These are phyloP conservation scores for Hyalella azteca DNA, from an alignment of 2,888 invertebrate species.

Conservation along the genomic window DNA sequence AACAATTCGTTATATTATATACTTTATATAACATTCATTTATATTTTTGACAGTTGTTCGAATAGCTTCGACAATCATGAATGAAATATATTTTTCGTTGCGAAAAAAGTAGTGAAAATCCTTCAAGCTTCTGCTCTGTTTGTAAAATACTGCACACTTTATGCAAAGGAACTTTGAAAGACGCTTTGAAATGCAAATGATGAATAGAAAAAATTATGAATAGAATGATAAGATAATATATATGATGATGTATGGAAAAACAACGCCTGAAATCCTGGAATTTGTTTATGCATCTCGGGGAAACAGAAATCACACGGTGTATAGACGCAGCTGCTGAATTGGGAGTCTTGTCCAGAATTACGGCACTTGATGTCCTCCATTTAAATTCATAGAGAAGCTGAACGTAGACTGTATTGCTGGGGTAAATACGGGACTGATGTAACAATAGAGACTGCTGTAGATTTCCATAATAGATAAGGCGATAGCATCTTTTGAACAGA, in stretches of 20 bases:
- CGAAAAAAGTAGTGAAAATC: no score
- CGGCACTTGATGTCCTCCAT: background rate
- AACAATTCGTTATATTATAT: no score
- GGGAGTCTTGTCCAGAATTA: constrained; percentile 3
- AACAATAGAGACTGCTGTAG: background rate
- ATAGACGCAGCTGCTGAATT: background rate
- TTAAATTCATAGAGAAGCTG: constrained; percentile 34
- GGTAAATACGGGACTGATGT: background rate
- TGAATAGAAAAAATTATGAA: no score
- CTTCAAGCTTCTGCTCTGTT: no score
- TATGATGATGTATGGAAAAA: background rate
- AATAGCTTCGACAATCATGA: no score
- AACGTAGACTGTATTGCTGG: background rate
- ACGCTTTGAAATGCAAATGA: constrained; percentile 21
- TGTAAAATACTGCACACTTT: no score
- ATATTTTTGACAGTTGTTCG: no score
- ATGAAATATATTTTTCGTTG: no score
- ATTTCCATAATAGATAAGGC: constrained; percentile 13
- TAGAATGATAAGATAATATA: no score
- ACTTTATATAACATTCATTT: no score
- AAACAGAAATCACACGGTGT: background rate
- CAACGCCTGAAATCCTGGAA: no score
- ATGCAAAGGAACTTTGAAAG: background rate
- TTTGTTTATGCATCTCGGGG: background rate
- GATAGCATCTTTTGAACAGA: background rate